Base-by-base conservation (phyloP, 2,888 invertebrate genomes). In the Tetragonisca angustula region DNA sequence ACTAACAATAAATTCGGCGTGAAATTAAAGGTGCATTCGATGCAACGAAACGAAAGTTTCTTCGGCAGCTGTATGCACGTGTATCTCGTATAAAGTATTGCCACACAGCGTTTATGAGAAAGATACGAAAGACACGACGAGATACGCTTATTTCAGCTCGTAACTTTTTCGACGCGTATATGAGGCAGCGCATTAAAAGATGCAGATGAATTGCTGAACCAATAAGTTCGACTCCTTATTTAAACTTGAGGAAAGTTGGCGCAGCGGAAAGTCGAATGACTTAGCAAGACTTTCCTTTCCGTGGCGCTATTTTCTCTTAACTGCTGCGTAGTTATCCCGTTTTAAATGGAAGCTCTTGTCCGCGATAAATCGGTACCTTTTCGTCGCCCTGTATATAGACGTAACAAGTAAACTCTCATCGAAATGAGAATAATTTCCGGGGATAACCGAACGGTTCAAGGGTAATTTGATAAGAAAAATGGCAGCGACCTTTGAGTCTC, bases 401-500 rank as follows among this genome's bases (percentile, higher is more conserved):
- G 50, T 4, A 62, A 52, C n/a, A 36, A 52, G 32, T 52, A 17
- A 65, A 17, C 64, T 49, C 64, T 49, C 49, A 61, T 72, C 21
- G 72, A 61, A 21, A 49, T 24, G 19, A 69, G 68, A 69, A 69
- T 69, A 69, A 69, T 69, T 69, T 69, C 49, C 27, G 50, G 49
- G 52, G 50, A 52, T 32, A 69, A 72, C 49, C 27, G 72, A 72
- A 49, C n/a, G 21, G 61, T 72, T 72, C 61, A 72, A 61, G 49
- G 49, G 72, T 72, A 72, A 72, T 72, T 72, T 61, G 49, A 72
- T 72, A 62, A 72, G 61, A 72, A 61, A 49, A 72, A 72, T 72
- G 72, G 61, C 27, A 27, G 3, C 27, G 27, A 61, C 61, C 72
- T 21, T 49, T 24, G 43, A 49, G 17, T 62, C 43, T 71, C 49